Evolutionary conservation across 2,888 invertebrate species (phyloP).

Genomic region (Conus canariensis): DNA sequence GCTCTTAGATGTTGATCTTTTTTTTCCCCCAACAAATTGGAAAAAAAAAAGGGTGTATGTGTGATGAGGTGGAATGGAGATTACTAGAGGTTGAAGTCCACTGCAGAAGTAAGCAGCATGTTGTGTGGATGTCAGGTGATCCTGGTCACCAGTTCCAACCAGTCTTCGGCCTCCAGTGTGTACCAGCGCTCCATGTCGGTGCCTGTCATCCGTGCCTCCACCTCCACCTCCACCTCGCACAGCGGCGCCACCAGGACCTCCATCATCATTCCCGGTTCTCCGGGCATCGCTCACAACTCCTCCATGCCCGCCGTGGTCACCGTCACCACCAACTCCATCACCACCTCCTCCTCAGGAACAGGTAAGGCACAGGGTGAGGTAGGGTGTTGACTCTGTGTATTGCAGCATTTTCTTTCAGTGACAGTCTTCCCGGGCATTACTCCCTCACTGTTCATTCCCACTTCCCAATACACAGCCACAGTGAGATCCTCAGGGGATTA

Average conservation of each 20-base stretch:
- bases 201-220: slow-evolving; percentile 67
- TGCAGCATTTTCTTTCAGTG: too few species aligned
- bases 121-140: slow-evolving; percentile 64
- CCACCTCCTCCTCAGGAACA: slow-evolving; percentile 58
- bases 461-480: too few species aligned
- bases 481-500: too few species aligned
- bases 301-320: slow-evolving; percentile 63
- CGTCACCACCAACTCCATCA: slow-evolving; percentile 63
- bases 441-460: too few species aligned
- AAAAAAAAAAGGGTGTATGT: too few species aligned
- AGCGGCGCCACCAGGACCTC: slow-evolving; percentile 52
- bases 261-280: slow-evolving; percentile 58
- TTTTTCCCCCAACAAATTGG: too few species aligned
- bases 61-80: too few species aligned
- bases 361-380: slow-evolving; percentile 48
- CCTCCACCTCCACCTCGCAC: slow-evolving; percentile 51
- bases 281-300: slow-evolving; percentile 51
- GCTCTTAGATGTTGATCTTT: too few species aligned
- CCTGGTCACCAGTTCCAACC: slow-evolving; percentile 72
- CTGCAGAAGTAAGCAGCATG: too few species aligned
- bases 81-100: too few species aligned
- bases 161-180: slow-evolving; percentile 59
- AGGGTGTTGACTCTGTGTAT: too few species aligned
- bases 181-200: slow-evolving; percentile 69
- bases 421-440: too few species aligned